Evolutionary conservation across 2,888 invertebrate genomes (phyloP).

Genomic region (Drosophila austrosaltans): DNA sequence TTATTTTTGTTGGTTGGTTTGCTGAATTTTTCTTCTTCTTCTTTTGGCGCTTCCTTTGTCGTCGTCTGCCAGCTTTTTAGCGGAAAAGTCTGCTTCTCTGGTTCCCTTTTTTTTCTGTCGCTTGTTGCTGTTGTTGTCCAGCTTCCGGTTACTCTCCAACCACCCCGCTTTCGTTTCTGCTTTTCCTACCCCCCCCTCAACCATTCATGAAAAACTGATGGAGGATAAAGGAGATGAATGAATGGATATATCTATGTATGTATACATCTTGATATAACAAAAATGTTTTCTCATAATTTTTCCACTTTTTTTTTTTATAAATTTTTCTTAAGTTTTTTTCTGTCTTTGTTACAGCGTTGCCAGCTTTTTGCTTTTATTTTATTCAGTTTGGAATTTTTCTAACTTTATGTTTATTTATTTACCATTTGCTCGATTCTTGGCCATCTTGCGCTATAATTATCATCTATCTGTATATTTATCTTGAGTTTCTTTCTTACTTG

Average conservation of each 20-base stretch:
- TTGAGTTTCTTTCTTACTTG: too few species aligned
- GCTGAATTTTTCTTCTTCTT: background rate
- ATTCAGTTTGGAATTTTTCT: too few species aligned
- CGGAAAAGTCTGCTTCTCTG: background rate
- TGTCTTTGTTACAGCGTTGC: too few species aligned
- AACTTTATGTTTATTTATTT: too few species aligned
- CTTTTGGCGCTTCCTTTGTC: slow-evolving; percentile 29
- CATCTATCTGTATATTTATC: too few species aligned
- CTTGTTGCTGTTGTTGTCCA: slow-evolving; percentile 5
- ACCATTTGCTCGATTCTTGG: too few species aligned
- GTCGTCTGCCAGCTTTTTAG: background rate
- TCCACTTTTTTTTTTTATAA: too few species aligned
- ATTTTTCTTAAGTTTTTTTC: too few species aligned
- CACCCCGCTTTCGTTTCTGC: background rate
- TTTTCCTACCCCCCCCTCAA: background rate
- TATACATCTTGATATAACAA: background rate
- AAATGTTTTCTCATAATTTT: too few species aligned
- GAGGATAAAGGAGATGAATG: background rate
- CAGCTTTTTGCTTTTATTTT: too few species aligned
- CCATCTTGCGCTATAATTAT: too few species aligned
- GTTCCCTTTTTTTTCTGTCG: background rate
- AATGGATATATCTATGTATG: background rate
- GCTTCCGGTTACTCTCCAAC: background rate
- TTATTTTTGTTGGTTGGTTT: background rate
- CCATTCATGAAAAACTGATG: background rate